These are phyloP conservation scores for Netelia inedita DNA, from an alignment of 2,888 invertebrate species.

Conservation along the genomic window DNA sequence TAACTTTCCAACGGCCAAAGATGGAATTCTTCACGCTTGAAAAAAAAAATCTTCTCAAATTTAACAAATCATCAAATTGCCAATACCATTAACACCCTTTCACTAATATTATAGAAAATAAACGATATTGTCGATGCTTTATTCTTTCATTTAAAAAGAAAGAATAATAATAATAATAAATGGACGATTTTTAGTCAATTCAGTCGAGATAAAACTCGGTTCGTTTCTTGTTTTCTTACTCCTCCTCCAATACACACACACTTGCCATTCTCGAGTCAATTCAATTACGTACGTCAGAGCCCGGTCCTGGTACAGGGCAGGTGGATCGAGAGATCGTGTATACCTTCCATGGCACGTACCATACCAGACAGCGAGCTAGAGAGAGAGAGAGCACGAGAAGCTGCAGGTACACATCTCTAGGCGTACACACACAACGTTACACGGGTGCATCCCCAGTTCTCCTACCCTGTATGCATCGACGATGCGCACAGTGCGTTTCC, in stretches of 20 bases:
- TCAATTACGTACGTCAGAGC: conserved; percentile 59
- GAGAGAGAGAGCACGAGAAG: not conserved
- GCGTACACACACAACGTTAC: not conserved
- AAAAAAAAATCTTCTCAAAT: not conserved
- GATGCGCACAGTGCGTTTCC: conserved; percentile 24
- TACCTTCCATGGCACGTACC: conserved; percentile 45
- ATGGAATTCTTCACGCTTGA: not conserved
- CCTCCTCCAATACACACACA: not conserved
- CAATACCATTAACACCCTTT: not conserved
- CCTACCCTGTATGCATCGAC: conserved; percentile 8
- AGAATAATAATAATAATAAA: too few species aligned
- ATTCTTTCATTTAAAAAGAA: too few species aligned
- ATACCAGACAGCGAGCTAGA: not conserved
- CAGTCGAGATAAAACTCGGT: conserved; percentile 29
- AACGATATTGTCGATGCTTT: too few species aligned
- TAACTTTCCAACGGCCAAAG: not conserved
- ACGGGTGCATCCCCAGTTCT: not conserved
- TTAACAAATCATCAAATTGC: not conserved
- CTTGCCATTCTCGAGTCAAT: conserved; percentile 30
- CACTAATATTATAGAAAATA: too few species aligned
- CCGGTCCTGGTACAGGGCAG: conserved; percentile 26
- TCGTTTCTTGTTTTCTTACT: not conserved
- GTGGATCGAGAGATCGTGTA: conserved; percentile 57
- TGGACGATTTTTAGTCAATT: conserved; percentile 5
- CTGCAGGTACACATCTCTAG: conserved; percentile 29